A percentile compares a stretch with the other conserved stretches of the same genome.
Conservation (phyloP, 2,888 invertebrate species). For the Andrena minutula region DNA sequence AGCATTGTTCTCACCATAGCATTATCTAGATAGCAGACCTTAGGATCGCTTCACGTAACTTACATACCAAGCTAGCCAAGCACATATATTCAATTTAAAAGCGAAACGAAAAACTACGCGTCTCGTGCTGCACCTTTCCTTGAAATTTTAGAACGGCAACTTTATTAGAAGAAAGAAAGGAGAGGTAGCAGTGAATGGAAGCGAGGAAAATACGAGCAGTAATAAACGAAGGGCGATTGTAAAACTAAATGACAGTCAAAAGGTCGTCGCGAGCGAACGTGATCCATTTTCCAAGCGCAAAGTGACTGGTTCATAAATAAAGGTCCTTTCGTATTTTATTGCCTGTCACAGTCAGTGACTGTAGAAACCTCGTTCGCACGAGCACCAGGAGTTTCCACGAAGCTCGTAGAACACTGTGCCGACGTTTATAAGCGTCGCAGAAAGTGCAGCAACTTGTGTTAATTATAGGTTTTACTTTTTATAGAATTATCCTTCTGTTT, state of each 20-base stretch:
- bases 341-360: slow-evolving; percentile 13
- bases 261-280: slow-evolving; percentile 23
- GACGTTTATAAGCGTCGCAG: no score
- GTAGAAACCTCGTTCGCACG: not conserved
- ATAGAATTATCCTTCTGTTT: not conserved
- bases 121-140: not conserved
- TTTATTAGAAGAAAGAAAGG: not conserved
- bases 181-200: slow-evolving; percentile 11
- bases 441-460: no score
- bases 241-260: slow-evolving; percentile 36
- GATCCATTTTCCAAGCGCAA: slow-evolving; percentile 39
- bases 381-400: not conserved
- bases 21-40: slow-evolving; percentile 3
- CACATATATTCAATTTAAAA: not conserved
- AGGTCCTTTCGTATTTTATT: slow-evolving; percentile 32
- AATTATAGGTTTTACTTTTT: no score
- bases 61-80: not conserved
- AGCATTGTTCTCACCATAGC: not conserved
- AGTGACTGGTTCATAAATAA: slow-evolving; percentile 41
- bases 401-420: not conserved
- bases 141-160: not conserved
- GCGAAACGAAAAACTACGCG: not conserved
- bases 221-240: slow-evolving; percentile 43
- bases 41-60: not conserved
- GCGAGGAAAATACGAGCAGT: slow-evolving; percentile 30